Percentiles rank a stretch among this genome's conserved stretches.
Evolutionary conservation across 2,113 vertebrate species (phyloP).

Genomic region (Typhlomys cinereus): DNA sequence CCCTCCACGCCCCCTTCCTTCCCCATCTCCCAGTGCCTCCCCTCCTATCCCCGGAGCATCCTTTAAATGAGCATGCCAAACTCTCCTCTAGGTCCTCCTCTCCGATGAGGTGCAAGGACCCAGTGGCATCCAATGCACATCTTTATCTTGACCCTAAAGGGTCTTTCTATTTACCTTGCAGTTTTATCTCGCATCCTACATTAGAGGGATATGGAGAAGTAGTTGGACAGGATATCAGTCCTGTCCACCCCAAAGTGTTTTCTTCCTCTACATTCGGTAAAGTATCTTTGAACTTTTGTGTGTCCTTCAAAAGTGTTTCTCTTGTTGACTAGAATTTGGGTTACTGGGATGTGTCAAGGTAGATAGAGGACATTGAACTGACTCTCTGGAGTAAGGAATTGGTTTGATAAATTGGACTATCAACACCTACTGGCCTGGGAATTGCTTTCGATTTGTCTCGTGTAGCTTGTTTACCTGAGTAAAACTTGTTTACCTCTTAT

Average conservation of each 20-base stretch:
- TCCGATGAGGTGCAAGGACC: too few relatives aligned
- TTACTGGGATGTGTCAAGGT: not conserved
- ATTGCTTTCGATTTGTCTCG: slow-evolving; percentile 72
- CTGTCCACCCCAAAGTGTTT: not conserved
- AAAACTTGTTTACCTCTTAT: slow-evolving; percentile 26
- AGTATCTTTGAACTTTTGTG: not conserved
- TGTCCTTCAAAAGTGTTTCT: slow-evolving; percentile 36
- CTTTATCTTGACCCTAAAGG: not conserved
- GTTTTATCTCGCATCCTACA: not conserved
- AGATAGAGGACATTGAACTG: slow-evolving; percentile 47
- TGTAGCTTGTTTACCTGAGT: slow-evolving; percentile 61
- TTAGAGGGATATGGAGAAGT: not conserved
- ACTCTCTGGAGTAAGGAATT: slow-evolving; percentile 53
- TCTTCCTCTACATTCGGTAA: slow-evolving; percentile 5
- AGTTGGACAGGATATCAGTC: not conserved
- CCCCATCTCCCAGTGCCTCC: too few relatives aligned
- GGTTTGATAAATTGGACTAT: slow-evolving; percentile 75
- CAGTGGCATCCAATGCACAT: not conserved
- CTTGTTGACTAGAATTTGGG: slow-evolving; percentile 53
- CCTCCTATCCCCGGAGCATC: too few relatives aligned
- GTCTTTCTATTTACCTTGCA: not conserved
- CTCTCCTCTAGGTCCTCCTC: too few relatives aligned
- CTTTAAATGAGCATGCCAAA: too few relatives aligned
- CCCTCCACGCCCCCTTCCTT: too few relatives aligned
- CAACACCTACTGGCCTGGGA: slow-evolving; percentile 60